Percentiles rank a stretch among this genome's conserved stretches.
These are phyloP conservation scores for Drosophila sechellia DNA, from an alignment of 1,140 invertebrate species.

Conservation along the genomic window DNA sequence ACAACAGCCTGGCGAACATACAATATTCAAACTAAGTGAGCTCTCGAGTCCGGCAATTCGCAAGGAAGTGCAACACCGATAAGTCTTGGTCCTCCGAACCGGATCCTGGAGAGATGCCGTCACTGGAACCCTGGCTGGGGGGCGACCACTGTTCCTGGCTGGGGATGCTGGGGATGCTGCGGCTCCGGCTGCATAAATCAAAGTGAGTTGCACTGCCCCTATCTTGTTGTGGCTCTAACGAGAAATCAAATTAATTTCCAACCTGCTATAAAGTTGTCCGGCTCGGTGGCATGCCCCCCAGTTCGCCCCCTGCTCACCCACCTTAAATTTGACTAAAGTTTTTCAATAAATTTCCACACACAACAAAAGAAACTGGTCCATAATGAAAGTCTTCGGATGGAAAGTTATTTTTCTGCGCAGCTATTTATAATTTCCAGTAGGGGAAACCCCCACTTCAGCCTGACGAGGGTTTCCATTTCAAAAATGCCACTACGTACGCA, in stretches of 20 bases:
- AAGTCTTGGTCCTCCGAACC: conserved; percentile 34
- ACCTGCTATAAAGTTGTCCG: conserved; percentile 5
- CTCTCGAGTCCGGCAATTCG: conserved; percentile 48
- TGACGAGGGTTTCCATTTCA: conserved; percentile 35
- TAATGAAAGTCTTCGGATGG: conserved; percentile 10
- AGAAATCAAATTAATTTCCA: conserved; percentile 48
- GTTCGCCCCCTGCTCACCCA: background rate
- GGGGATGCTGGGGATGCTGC: conserved; percentile 58
- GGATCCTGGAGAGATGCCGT: conserved; percentile 53
- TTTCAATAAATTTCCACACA: conserved; percentile 53
- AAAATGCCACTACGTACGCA: background rate
- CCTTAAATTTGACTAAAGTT: conserved; percentile 35
- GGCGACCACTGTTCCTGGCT: conserved; percentile 58
- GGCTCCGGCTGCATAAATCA: conserved; percentile 72
- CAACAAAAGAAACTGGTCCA: conserved; percentile 5
- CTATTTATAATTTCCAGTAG: conserved; percentile 32
- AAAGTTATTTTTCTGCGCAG: conserved; percentile 17
- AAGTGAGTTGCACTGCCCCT: conserved; percentile 58
- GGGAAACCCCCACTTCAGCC: background rate
- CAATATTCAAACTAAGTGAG: conserved; percentile 62
- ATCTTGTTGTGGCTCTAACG: conserved; percentile 7
- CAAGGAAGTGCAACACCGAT: conserved; percentile 51
- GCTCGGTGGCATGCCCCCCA: background rate
- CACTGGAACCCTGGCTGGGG: conserved; percentile 54
- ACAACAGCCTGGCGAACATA: conserved; percentile 43